phyloP scores from a whole-genome alignment of 2,888 invertebrate genomes.

The Eulithis testata region DNA sequence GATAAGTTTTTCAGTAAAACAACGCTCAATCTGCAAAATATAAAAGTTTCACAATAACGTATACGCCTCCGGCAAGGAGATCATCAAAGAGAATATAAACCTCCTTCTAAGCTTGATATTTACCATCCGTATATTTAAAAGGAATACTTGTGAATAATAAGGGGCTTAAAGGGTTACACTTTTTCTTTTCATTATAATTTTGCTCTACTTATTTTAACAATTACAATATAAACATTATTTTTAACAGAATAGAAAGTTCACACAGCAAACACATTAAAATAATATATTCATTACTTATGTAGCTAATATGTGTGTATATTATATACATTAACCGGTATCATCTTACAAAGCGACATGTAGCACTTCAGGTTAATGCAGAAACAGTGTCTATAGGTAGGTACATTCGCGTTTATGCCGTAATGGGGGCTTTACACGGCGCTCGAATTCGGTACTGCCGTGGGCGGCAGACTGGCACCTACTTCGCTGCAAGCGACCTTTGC shows the following conservation, averaged over 20 bases:
- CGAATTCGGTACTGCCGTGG: constrained; percentile 78
- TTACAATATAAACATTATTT: background rate
- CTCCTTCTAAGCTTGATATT: constrained; percentile 66
- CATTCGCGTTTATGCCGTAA: constrained; percentile 68
- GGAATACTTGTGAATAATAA: constrained; percentile 48
- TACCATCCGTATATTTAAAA: constrained; percentile 58
- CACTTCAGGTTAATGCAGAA: constrained; percentile 79
- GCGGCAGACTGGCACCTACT: constrained; percentile 75
- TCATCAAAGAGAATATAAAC: constrained; percentile 67
- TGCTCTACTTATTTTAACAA: background rate
- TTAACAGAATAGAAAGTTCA: background rate
- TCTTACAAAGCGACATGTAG: constrained; percentile 57
- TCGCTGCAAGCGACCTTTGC: constrained; percentile 80
- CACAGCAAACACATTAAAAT: background rate
- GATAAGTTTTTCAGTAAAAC: constrained; percentile 81
- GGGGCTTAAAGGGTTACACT: constrained; percentile 41
- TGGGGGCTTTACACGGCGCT: constrained; percentile 71
- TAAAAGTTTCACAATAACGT: constrained; percentile 82
- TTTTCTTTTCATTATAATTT: background rate
- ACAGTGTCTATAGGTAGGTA: constrained; percentile 75
- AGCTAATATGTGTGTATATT: constrained; percentile 26
- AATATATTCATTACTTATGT: background rate
- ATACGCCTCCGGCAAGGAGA: constrained; percentile 75
- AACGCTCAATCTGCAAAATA: constrained; percentile 80
- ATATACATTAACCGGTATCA: constrained; percentile 39